Evolutionary conservation across 2,113 vertebrate genomes (phyloP).

Genomic region (Desmodus rotundus): DNA sequence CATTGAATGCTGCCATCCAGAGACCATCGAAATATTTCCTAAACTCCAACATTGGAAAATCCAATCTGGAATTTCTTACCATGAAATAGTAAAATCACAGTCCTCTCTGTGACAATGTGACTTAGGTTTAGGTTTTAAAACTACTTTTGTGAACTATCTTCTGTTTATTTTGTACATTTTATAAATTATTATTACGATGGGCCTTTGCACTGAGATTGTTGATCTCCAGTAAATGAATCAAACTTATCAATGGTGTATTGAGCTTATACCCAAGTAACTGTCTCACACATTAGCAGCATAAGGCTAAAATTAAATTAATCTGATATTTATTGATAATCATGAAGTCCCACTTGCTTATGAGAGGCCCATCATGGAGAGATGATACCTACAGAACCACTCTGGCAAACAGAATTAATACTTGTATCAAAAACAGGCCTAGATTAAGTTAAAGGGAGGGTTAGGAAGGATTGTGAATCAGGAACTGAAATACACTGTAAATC

Average conservation of each 20-base stretch:
- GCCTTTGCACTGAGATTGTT: neutral
- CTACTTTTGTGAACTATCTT: neutral
- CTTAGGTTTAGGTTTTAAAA: neutral
- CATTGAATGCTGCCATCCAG: neutral
- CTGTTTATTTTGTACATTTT: neutral
- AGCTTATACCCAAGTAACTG: neutral
- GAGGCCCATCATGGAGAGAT: accelerated
- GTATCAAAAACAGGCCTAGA: neutral
- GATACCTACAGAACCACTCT: neutral
- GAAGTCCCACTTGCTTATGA: neutral
- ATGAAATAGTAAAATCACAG: neutral
- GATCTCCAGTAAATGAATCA: neutral
- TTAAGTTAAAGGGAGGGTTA: neutral
- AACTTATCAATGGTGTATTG: neutral
- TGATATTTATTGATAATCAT: neutral
- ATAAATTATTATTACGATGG: neutral
- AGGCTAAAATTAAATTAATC: neutral
- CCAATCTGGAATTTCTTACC: neutral
- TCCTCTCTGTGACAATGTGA: neutral
- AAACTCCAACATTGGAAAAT: neutral
- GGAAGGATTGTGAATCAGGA: neutral
- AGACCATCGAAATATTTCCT: neutral
- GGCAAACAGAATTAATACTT: neutral
- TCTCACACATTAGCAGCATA: neutral
- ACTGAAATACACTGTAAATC: neutral